phyloP scores from a whole-genome alignment of 2,113 vertebrate genomes.

The Hiodon tergisus region DNA sequence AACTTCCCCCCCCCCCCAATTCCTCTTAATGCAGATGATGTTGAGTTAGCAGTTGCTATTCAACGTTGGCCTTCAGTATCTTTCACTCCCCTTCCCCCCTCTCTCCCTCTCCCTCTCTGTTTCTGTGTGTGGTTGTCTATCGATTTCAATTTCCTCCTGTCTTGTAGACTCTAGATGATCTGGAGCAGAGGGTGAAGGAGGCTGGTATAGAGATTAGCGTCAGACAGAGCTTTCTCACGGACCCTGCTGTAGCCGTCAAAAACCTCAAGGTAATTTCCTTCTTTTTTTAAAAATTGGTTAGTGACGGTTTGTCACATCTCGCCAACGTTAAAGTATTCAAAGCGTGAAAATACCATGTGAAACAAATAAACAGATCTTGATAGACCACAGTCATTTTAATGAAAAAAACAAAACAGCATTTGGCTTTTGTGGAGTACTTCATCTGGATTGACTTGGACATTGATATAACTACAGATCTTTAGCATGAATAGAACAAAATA shows the following conservation, averaged over 20 bases:
- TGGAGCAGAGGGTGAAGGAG: constrained; percentile 85
- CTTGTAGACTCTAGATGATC: constrained; percentile 81
- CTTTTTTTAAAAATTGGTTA: not conserved
- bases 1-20: no score
- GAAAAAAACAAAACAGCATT: not conserved
- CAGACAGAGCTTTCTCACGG: constrained; percentile 90
- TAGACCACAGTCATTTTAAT: not conserved
- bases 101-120: constrained; percentile 17
- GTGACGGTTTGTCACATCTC: not conserved
- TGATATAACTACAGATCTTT: not conserved
- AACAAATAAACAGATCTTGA: not conserved
- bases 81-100: not conserved
- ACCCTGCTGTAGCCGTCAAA: constrained; percentile 86
- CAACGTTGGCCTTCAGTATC: not conserved
- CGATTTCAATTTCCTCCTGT: not conserved
- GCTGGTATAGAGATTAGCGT: constrained; percentile 92
- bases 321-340: not conserved
- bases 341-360: not conserved
- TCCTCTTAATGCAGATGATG: no score
- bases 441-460: not conserved
- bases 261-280: constrained; percentile 82
- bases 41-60: no score
- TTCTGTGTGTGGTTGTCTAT: constrained; percentile 10
- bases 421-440: not conserved
- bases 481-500: not conserved